Conservation (phyloP, 2,888 invertebrate species). For the Allolobophora icterica region DNA sequence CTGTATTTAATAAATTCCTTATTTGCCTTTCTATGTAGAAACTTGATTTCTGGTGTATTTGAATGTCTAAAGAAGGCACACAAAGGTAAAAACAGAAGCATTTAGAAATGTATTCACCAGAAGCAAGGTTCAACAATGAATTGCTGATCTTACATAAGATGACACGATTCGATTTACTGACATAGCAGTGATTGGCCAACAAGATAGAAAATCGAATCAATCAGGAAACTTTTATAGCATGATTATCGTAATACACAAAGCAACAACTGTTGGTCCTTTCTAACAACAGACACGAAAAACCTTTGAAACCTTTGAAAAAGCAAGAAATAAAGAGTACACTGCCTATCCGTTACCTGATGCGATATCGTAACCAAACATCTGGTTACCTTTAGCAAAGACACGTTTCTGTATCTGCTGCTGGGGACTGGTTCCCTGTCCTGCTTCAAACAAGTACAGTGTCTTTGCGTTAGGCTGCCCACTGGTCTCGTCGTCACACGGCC, state of each 20-base stretch:
- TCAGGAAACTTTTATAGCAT: neutral
- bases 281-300: neutral
- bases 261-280: neutral
- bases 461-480: neutral
- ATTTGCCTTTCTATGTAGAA: too few species aligned
- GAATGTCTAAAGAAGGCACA: too few species aligned
- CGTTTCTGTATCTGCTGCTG: conserved; percentile 52
- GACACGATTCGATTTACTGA: neutral
- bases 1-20: too few species aligned
- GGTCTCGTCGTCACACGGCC: neutral
- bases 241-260: neutral
- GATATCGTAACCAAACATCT: conserved; percentile 29
- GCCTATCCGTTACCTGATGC: conserved; percentile 39
- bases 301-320: neutral
- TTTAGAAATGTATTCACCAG: neutral
- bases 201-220: neutral
- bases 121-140: neutral
- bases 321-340: conserved; percentile 31
- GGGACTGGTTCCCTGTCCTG: conserved; percentile 63
- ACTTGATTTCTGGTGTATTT: too few species aligned
- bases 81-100: too few species aligned
- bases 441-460: conserved; percentile 51
- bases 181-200: neutral
- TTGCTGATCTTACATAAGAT: neutral
- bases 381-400: conserved; percentile 30